These are phyloP conservation scores for Bradynema listronoti DNA, from an alignment of 1,140 invertebrate genomes.

Conservation along the genomic window DNA sequence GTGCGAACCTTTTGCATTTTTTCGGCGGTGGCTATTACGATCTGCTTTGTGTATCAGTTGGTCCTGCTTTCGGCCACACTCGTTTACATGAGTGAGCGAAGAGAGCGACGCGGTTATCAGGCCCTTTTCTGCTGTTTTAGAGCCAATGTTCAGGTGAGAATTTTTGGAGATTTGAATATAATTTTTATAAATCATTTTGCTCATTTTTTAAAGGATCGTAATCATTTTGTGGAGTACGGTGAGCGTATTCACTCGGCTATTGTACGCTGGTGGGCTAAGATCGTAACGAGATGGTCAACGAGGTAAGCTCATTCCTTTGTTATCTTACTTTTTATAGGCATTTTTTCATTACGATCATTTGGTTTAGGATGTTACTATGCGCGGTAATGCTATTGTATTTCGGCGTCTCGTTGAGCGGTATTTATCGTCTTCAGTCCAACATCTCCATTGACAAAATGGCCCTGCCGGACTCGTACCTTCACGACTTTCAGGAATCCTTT, in stretches of 20 bases:
- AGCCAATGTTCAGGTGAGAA: slow-evolving; percentile 39
- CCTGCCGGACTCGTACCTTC: slow-evolving; percentile 50
- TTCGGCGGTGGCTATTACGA: slow-evolving; percentile 75
- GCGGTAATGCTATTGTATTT: slow-evolving; percentile 47
- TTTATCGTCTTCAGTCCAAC: slow-evolving; percentile 44
- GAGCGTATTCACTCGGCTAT: slow-evolving; percentile 28
- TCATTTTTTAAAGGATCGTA: slow-evolving; percentile 23
- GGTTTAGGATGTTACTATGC: slow-evolving; percentile 25
- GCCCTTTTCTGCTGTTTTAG: slow-evolving; percentile 44
- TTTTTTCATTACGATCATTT: background rate
- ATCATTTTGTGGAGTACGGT: slow-evolving; percentile 20
- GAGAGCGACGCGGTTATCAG: slow-evolving; percentile 40
- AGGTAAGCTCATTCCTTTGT: slow-evolving; percentile 10
- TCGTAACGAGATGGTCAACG: slow-evolving; percentile 40
- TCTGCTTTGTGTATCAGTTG: slow-evolving; percentile 76
- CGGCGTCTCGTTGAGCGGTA: slow-evolving; percentile 49
- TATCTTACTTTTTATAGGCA: background rate
- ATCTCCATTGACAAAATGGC: slow-evolving; percentile 55
- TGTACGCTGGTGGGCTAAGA: slow-evolving; percentile 38
- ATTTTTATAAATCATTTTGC: slow-evolving; percentile 6
- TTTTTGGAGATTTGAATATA: slow-evolving; percentile 9
- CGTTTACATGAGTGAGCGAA: slow-evolving; percentile 69
- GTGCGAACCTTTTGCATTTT: slow-evolving; percentile 85
- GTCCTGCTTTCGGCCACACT: slow-evolving; percentile 86
- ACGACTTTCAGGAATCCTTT: slow-evolving; percentile 50